phyloP scores from a whole-genome alignment of 92 coral and sea anemone genomes.

The Paramuricea clavata region DNA sequence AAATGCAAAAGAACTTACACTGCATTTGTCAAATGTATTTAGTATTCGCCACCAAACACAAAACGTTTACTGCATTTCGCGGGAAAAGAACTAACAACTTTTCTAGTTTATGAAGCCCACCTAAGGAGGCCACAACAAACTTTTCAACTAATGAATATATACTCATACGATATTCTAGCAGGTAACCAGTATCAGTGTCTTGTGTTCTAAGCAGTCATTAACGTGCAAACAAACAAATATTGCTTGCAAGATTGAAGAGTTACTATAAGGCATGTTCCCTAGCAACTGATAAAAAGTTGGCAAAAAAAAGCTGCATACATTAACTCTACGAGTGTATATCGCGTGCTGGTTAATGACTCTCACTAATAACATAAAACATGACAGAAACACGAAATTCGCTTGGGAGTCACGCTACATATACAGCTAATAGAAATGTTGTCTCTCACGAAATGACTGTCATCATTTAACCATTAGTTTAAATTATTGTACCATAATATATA shows the following conservation, averaged over 20 bases:
- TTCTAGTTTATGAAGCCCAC: background rate
- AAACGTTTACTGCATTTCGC: background rate
- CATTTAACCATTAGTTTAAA: no score
- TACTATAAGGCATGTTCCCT: background rate
- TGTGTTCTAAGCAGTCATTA: slow-evolving; percentile 3
- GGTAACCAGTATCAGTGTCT: background rate
- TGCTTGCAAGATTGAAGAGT: background rate
- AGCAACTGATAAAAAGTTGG: background rate
- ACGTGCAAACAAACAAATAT: slow-evolving; percentile 18
- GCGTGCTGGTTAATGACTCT: background rate
- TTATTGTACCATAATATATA: no score
- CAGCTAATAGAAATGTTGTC: background rate
- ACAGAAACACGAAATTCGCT: background rate
- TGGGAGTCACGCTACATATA: background rate
- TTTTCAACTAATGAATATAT: background rate
- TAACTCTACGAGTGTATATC: background rate
- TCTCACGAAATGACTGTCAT: background rate
- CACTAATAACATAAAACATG: background rate
- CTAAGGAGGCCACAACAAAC: background rate
- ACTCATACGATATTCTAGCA: background rate
- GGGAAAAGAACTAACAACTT: no score
- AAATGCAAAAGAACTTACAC: no score
- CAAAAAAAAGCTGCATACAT: background rate
- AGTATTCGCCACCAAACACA: background rate
- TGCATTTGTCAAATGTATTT: no score